These are phyloP conservation scores for Drosophila kambysellisi DNA, from an alignment of 2,888 invertebrate species.

Conservation along the genomic window DNA sequence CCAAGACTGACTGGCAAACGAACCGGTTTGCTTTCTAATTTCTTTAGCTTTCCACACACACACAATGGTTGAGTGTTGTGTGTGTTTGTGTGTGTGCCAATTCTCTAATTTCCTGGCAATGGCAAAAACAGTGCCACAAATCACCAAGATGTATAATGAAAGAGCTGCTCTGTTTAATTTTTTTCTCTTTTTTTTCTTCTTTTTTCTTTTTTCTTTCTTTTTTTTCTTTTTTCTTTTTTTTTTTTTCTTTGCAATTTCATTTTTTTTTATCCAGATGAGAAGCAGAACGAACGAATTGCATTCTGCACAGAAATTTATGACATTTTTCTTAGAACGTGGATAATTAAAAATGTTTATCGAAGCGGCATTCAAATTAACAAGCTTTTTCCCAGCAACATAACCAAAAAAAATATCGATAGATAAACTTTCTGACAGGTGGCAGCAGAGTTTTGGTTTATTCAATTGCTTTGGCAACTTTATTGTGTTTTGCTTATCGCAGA, in stretches of 20 bases:
- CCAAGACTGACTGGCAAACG: constrained; percentile 51
- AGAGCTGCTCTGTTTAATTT: constrained; percentile 22
- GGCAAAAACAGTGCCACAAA: constrained; percentile 66
- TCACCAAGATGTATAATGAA: constrained; percentile 58
- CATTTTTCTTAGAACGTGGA: constrained; percentile 12
- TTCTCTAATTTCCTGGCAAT: constrained; percentile 67
- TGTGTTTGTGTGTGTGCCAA: constrained; percentile 49
- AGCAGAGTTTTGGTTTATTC: neutral
- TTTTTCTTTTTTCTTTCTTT: neutral
- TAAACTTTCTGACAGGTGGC: neutral
- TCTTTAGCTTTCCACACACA: constrained; percentile 63
- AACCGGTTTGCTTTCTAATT: constrained; percentile 78
- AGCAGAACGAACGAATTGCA: constrained; percentile 40
- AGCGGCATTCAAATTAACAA: neutral
- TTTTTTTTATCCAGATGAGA: constrained; percentile 32
- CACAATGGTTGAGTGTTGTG: constrained; percentile 19
- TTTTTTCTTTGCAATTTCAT: neutral
- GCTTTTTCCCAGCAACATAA: neutral
- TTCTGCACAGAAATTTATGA: constrained; percentile 16
- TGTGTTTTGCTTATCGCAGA: neutral
- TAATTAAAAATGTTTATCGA: neutral
- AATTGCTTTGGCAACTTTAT: neutral
- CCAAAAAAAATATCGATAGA: neutral
- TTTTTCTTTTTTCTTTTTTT: neutral
- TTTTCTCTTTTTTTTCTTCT: neutral